phyloP scores from a whole-genome alignment of 1,140 invertebrate species.

The Gryon sp. region DNA sequence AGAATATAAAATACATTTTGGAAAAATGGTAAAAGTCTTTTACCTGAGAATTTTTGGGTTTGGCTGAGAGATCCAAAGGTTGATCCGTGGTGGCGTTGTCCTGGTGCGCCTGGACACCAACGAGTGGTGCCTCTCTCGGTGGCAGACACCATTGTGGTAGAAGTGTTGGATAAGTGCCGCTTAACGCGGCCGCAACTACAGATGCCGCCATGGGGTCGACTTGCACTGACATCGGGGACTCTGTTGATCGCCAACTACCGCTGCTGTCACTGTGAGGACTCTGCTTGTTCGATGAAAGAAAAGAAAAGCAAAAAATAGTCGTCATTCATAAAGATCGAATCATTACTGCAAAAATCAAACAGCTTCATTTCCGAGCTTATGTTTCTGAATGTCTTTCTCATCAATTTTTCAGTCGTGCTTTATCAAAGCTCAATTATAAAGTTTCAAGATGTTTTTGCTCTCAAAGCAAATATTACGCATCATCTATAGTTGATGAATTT shows the following conservation, averaged over 20 bases:
- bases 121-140: conserved; percentile 76
- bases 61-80: conserved; percentile 89
- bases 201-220: conserved; percentile 82
- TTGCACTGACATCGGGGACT: conserved; percentile 79
- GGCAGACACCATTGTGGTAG: conserved; percentile 82
- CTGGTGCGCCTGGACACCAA: conserved; percentile 78
- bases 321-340: conserved; percentile 33
- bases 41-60: conserved; percentile 81
- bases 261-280: conserved; percentile 79
- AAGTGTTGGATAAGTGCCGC: conserved; percentile 79
- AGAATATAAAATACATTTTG: too few species aligned
- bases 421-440: too few species aligned
- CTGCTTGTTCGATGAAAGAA: too few species aligned
- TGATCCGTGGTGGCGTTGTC: conserved; percentile 82
- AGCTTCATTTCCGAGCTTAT: conserved; percentile 32
- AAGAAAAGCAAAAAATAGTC: conserved; percentile 20
- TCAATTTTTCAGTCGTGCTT: conserved; percentile 30
- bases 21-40: too few species aligned
- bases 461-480: too few species aligned
- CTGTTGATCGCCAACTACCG: conserved; percentile 79
- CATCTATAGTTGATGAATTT: too few species aligned
- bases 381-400: conserved; percentile 37
- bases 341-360: conserved; percentile 21
- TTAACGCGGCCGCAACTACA: conserved; percentile 83
- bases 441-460: too few species aligned